These are phyloP conservation scores for Zoanthus sociatus DNA, from an alignment of 92 coral and sea anemone genomes.

Conservation along the genomic window DNA sequence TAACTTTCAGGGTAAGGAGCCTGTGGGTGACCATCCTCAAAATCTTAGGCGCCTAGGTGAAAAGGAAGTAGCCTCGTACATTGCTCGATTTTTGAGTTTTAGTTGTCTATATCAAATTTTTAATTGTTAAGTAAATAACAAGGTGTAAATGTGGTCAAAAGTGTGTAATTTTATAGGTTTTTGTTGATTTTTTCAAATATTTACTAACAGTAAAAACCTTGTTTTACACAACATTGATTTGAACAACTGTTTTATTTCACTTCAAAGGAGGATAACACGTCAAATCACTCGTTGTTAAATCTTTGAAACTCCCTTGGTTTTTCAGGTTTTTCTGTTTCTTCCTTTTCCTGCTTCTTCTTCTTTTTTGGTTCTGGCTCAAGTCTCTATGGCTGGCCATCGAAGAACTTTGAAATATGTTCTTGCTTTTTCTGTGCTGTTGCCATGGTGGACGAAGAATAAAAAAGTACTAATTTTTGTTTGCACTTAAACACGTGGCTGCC, in stretches of 20 bases:
- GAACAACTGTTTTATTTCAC: conserved; percentile 7
- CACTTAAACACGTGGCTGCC: background rate
- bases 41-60: no score
- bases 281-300: background rate
- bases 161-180: background rate
- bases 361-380: no score
- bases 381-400: no score
- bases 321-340: no score
- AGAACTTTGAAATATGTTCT: background rate
- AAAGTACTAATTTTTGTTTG: background rate
- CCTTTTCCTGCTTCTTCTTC: no score
- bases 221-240: background rate
- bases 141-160: background rate
- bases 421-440: background rate
- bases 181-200: background rate
- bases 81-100: conserved; percentile 18
- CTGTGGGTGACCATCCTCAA: conserved; percentile 15
- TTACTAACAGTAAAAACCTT: background rate
- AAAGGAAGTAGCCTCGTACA: no score
- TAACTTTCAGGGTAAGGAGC: conserved; percentile 4
- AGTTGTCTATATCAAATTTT: background rate
- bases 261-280: background rate
- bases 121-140: background rate
- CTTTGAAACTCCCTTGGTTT: no score
- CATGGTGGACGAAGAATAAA: background rate